phyloP scores from a whole-genome alignment of 2,888 invertebrate genomes.

The Lithophane leautieri region DNA sequence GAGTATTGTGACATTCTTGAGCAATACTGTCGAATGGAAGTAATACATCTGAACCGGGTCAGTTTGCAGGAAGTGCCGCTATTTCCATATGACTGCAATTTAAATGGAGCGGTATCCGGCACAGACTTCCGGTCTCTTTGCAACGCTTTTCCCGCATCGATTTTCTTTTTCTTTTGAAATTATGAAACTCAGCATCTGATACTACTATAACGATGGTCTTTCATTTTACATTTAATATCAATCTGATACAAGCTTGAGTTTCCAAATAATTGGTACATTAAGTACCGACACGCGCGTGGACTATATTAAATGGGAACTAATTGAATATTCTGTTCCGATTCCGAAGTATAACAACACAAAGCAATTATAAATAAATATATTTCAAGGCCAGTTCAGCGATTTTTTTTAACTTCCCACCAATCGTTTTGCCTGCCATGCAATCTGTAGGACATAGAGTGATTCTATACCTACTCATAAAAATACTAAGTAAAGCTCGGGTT shows the following conservation, averaged over 20 bases:
- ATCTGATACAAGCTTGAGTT: not conserved
- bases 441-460: not conserved
- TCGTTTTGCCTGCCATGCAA: conserved; percentile 26
- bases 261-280: not conserved
- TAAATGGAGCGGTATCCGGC: conserved; percentile 80
- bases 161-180: conserved; percentile 64
- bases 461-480: not conserved
- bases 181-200: conserved; percentile 20
- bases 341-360: conserved; percentile 57
- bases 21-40: conserved; percentile 57
- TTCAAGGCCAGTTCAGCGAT: conserved; percentile 46
- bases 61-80: conserved; percentile 78
- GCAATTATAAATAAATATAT: conserved; percentile 45
- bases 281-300: not conserved
- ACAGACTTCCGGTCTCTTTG: conserved; percentile 77
- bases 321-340: conserved; percentile 63
- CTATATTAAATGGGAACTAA: conserved; percentile 53
- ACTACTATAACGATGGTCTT: not conserved
- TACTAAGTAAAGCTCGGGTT: not conserved
- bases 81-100: conserved; percentile 85
- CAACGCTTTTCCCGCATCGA: conserved; percentile 68
- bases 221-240: not conserved
- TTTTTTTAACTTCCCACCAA: conserved; percentile 44
- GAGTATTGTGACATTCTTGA: conserved; percentile 53
- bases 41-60: conserved; percentile 72